Evolutionary conservation across 2,113 vertebrate genomes (phyloP), one percentile per base, ranked within the genome.

Genomic region (Lethenteron camtschaticum): DNA sequence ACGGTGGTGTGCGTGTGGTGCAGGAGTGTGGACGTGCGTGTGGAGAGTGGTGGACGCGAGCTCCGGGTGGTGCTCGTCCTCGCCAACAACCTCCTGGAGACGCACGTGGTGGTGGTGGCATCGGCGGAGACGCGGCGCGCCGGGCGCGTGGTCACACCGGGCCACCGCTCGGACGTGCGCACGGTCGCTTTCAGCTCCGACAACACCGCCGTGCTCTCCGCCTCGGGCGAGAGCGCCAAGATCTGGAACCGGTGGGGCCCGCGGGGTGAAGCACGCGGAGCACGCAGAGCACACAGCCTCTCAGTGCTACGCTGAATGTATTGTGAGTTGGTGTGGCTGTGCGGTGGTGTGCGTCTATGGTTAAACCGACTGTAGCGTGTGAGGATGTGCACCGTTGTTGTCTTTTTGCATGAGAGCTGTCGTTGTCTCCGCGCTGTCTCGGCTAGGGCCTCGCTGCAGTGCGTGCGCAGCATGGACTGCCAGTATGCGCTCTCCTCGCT

Each of bases 101-200:
- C 76, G 12, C 71, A 96, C 73, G 82, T 78, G 70, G 70, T 78
- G 0, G 73, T 75, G 0, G 78, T 76, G 3, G 79, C 79, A 20
- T 72, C 72, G 1, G 77, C 82, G 0, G 75, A 84, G 16, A 78
- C 82, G 70, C 77, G 77, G 56, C 85, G 85, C 77, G 82, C 75
- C 0, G 78, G 82, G 55, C 85, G 76, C 24, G 82, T 97, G 71
- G 86, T 87, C 9, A 80, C 91, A 0, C 83, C 81, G 3, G 91
- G 88, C 2, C 94, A 99, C 69, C 86, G 88, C 72, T 90, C 85
- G 1, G 90, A 96, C 3, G 87, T 83, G 57, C 84, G 94, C 68
- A 96, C 90, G 0, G 69, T 96, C 77, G 82, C 88, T 56, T 99
- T 99, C 76, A 99, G 94, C 79, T 95, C 94, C 0, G 94, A 99